phyloP scores from a whole-genome alignment of 2,888 invertebrate genomes.

The Ceriagrion tenellum region DNA sequence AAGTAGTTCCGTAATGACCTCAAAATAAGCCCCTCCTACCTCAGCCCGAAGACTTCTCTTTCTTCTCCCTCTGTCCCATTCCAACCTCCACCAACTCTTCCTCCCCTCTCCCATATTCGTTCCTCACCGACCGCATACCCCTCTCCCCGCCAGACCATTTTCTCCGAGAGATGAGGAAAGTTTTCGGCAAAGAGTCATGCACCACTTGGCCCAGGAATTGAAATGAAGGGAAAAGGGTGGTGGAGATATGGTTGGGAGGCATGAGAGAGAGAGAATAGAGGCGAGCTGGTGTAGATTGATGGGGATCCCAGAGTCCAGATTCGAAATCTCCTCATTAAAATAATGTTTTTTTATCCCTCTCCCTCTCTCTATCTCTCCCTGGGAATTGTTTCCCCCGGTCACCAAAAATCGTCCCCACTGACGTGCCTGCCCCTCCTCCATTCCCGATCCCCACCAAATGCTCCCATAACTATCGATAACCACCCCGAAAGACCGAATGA shows the following conservation, averaged over 20 bases:
- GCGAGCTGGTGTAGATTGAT: neutral
- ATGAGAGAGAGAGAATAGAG: no score
- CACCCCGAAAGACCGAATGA: neutral
- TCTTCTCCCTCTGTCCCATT: neutral
- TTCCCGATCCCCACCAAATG: neutral
- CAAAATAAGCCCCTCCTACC: neutral
- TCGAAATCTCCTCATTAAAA: constrained; percentile 35
- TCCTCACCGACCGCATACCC: neutral
- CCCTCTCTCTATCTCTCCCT: neutral
- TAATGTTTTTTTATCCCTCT: neutral
- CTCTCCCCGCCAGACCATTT: neutral
- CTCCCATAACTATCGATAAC: neutral
- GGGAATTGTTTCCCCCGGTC: neutral
- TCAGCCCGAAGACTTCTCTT: no score
- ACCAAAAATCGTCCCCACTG: neutral
- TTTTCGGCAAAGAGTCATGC: constrained; percentile 1
- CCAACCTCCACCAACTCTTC: neutral
- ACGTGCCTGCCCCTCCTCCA: no score
- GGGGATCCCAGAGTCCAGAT: neutral
- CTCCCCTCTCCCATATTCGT: neutral
- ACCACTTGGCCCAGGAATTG: constrained; percentile 17
- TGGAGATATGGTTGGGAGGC: neutral
- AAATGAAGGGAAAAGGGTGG: neutral
- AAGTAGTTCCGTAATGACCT: constrained; percentile 36
- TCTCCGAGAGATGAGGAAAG: constrained; percentile 9